Conservation (phyloP, 1,140 invertebrate species). For the Cyclina sinensis region DNA sequence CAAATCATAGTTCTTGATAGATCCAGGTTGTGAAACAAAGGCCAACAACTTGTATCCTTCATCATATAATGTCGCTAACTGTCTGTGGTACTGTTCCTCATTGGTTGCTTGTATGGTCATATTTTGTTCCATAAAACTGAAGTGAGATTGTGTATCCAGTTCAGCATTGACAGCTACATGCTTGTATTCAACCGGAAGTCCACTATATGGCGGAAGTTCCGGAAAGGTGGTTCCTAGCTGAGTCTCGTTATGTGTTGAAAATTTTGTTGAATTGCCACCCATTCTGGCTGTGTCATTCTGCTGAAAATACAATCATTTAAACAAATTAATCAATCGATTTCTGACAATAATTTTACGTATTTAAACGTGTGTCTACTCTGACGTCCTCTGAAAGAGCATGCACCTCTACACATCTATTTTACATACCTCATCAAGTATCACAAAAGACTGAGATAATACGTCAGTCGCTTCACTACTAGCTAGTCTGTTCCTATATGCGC, state of each 20-base stretch:
- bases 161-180: neutral
- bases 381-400: too few relatives aligned
- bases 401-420: too few relatives aligned
- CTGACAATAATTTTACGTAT: too few relatives aligned
- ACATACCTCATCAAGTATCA: too few relatives aligned
- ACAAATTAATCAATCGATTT: too few relatives aligned
- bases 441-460: too few relatives aligned
- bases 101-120: constrained; percentile 12
- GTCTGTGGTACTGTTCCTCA: neutral
- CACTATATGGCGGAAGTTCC: neutral
- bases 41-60: constrained; percentile 17
- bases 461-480: too few relatives aligned
- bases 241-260: neutral
- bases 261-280: neutral
- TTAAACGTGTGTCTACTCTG: too few relatives aligned
- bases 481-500: too few relatives aligned
- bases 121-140: constrained; percentile 7
- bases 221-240: neutral
- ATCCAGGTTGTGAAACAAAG: constrained; percentile 5
- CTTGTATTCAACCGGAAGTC: neutral
- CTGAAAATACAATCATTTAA: too few relatives aligned
- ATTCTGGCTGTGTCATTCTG: neutral
- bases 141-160: neutral
- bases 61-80: neutral
- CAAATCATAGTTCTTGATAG: too few relatives aligned